Base-by-base conservation (phyloP, 2,797 vertebrate genomes). In the Macropodus opercularis region DNA sequence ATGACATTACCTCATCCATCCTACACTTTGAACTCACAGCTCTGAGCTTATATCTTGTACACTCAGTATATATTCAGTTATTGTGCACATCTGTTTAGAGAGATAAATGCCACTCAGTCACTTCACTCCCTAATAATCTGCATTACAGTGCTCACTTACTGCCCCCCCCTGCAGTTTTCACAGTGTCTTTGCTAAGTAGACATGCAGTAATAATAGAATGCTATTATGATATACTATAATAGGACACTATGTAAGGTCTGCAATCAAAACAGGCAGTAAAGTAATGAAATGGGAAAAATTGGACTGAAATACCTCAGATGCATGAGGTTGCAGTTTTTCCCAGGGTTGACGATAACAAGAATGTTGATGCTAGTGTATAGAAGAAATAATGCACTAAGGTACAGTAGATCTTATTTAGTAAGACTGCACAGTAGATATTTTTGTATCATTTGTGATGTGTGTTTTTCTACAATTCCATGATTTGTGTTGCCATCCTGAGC, bases 371-470 rank as follows among this genome's bases (percentile, higher is more conserved):
- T 21, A 8, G 42, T 36, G 39, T n/a, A 64, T 36, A 36, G 4
- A 18, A 21, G 29, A 67, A 46, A 32, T 34, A 39, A 57, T 67
- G 74, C 77, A 75, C 86, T 78, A 72, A n/a, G n/a, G n/a, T n/a
- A n/a, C 66, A 27, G 52, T 75, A 75, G 72, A 52, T 61, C 69
- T 46, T 70, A 62, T 63, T 54, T 64, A 49, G 59, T 32, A 40
- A 24, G 40, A 39, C 32, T 13, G 14, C 35, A 62, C 7, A 60
- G 42, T 55, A 68, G 47, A 53, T 56, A 3, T 42, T 66, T 72
- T n/a, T 61, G 10, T 56, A 19, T 62, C 14, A 47, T 29, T 35
- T 70, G 4, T 74, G 6, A 40, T 10, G 7, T 54, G 50, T 49
- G 34, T 3, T 52, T 57, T 50, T 41, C 2, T 40, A 36, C 34